Conservation (phyloP, 2,113 vertebrate species). For the Percina caprodes region DNA sequence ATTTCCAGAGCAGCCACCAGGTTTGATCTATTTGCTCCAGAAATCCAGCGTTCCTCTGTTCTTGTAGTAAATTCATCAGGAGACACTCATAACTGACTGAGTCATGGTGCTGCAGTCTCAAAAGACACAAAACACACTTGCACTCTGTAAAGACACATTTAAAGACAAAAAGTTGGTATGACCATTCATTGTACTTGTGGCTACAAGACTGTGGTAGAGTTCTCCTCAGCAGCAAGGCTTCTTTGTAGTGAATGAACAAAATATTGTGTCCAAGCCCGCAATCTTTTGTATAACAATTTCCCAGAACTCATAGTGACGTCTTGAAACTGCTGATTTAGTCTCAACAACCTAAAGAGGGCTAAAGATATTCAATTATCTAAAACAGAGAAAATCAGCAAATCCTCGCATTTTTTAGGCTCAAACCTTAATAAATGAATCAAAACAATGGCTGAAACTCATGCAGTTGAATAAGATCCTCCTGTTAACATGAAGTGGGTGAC, state of each 20-base stretch:
- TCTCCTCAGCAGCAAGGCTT: background rate
- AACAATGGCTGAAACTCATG: background rate
- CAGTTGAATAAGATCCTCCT: background rate
- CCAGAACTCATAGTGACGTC: background rate
- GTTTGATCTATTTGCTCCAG: conserved; percentile 24
- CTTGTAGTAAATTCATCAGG: conserved; percentile 41
- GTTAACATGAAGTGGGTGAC: background rate
- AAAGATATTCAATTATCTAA: no score
- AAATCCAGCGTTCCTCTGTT: conserved; percentile 39
- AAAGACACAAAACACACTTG: conserved; percentile 50
- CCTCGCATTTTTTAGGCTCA: no score
- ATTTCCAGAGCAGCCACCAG: conserved; percentile 17
- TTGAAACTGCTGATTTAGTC: background rate
- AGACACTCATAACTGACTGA: conserved; percentile 37
- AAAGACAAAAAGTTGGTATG: background rate
- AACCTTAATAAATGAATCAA: background rate
- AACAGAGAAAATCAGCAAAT: no score
- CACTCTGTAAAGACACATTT: conserved; percentile 39
- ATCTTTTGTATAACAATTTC: background rate
- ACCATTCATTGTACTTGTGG: conserved; percentile 1
- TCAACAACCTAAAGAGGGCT: no score
- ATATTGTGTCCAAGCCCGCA: background rate
- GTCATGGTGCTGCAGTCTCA: conserved; percentile 17
- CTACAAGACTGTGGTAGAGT: background rate
- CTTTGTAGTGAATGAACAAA: background rate